Evolutionary conservation across 2,888 invertebrate genomes (phyloP), one percentile per base, ranked within the genome.

Genomic region (Tetheella fluctuosa): DNA sequence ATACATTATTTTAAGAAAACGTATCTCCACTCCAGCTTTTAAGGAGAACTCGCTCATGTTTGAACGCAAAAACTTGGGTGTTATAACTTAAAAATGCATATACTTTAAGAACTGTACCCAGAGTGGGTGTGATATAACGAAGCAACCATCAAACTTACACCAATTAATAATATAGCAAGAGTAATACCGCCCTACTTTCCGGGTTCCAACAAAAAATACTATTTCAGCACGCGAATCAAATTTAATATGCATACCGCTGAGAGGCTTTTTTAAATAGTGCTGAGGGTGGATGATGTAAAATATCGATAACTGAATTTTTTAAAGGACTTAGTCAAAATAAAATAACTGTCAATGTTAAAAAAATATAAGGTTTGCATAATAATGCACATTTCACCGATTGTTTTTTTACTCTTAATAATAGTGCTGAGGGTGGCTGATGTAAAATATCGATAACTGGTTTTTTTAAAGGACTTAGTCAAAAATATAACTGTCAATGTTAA

Each of bases 81-180:
- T 68, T 68, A 67, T 80, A 74, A 48, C 80, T 85, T 83, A 85
- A 86, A 82, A 83, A 85, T 86, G 80, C 69, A 84, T 79, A 76
- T 73, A 73, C 76, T 79, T 77, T 69, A 63, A 71, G 69, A 76
- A 71, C 67, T 60, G 53, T 63, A 57, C 60, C 63, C 20, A 20
- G 64, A 64, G 69, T 68, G 70, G 65, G 69, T 71, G 74, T 77
- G 74, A 77, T 76, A 77, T 76, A 76, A 75, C 66, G 69, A 74
- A 70, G 67, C 67, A 63, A 70, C 70, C 77, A 79, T 71, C 77
- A 77, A 74, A 66, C 66, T 62, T 64, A 70, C 73, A 20, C 48
- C 74, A 67, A 69, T 76, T 81, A 76, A 80, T 79, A 78, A 81
- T 75, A 79, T 70, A 71, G 70, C 61, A 65, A 67, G 68, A 73